Conservation (phyloP, 2,113 vertebrate genomes). For the Erythrocercus mccallii region DNA sequence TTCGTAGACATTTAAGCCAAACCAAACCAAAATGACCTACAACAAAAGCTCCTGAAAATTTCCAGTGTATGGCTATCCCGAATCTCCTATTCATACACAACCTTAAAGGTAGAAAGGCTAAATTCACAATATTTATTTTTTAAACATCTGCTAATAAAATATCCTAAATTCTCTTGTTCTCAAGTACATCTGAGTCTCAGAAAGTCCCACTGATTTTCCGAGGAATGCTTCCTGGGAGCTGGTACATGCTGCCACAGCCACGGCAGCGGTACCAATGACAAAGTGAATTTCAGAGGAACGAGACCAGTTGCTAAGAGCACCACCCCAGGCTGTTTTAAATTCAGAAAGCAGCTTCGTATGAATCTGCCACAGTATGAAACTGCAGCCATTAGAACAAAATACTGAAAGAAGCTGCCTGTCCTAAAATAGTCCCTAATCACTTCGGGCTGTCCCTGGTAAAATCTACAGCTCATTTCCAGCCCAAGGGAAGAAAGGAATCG, state of each 20-base stretch:
- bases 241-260: neutral
- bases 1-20: neutral
- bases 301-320: fast-evolving
- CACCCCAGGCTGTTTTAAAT: neutral
- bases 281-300: neutral
- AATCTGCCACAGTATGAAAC: neutral
- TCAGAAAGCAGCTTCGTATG: neutral
- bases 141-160: neutral
- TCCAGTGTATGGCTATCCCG: neutral
- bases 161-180: neutral
- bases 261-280: neutral
- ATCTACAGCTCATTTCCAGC: neutral
- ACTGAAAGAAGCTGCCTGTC: neutral
- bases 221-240: neutral
- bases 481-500: neutral
- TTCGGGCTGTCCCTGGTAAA: neutral
- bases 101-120: neutral
- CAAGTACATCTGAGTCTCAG: neutral
- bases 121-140: neutral
- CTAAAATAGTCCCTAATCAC: neutral
- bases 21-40: neutral
- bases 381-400: neutral
- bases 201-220: neutral
- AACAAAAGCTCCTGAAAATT: neutral
- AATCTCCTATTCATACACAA: neutral